A percentile compares a stretch with the other conserved stretches of the same genome.
These are phyloP conservation scores for Loriculus beryllinus DNA, from an alignment of 2,797 vertebrate species.

Conservation along the genomic window DNA sequence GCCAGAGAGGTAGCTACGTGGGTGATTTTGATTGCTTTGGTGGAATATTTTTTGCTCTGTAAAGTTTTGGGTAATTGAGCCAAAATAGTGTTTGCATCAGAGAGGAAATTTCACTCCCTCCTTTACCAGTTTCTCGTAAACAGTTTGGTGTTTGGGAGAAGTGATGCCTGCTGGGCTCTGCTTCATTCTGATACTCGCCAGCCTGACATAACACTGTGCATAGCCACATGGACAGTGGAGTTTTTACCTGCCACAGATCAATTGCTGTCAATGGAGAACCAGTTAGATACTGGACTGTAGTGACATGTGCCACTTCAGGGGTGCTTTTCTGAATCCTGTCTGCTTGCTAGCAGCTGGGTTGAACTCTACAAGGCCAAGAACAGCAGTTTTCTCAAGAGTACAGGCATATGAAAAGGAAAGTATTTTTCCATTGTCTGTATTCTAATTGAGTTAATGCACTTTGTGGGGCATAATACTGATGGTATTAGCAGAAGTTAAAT, in stretches of 20 bases:
- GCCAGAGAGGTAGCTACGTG: background rate
- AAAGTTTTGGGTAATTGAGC: background rate
- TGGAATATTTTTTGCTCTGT: background rate
- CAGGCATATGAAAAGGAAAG: background rate
- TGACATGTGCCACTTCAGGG: background rate
- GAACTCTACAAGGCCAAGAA: background rate
- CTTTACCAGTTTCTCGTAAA: background rate
- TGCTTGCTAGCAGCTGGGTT: background rate
- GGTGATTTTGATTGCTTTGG: background rate
- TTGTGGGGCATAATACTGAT: background rate
- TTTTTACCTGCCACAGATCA: background rate
- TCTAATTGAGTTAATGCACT: background rate
- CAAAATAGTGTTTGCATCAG: background rate
- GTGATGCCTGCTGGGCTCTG: background rate
- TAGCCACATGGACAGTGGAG: background rate
- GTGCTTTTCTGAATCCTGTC: background rate
- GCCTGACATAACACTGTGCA: background rate
- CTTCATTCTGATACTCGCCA: background rate
- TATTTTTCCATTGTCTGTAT: background rate
- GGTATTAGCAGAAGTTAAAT: background rate
- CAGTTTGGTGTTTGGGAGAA: background rate
- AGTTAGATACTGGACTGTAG: background rate
- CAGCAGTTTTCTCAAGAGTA: background rate
- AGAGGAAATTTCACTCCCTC: background rate
- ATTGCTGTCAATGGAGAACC: background rate